Percentiles rank a stretch among this genome's conserved stretches.
These are phyloP conservation scores for Lycodopsis pacificus DNA, from an alignment of 2,797 vertebrate species.

Conservation along the genomic window DNA sequence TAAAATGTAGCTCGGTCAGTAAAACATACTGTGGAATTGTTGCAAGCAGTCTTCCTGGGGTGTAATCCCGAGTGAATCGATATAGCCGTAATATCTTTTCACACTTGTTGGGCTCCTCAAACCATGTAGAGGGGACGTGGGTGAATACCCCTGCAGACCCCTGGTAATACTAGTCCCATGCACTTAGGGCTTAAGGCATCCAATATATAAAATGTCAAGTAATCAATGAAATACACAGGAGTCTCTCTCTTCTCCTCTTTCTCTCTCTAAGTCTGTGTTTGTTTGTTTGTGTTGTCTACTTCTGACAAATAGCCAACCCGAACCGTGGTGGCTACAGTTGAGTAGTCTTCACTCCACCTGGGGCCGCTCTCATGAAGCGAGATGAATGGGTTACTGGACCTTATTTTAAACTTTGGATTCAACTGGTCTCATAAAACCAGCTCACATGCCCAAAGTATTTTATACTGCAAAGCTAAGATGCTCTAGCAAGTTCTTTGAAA, in stretches of 20 bases:
- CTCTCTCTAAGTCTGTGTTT: not conserved
- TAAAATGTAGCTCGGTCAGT: not conserved
- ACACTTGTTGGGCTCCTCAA: not conserved
- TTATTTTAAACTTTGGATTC: not conserved
- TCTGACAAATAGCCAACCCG: conserved; percentile 11
- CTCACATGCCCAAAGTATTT: not conserved
- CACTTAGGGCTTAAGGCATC: not conserved
- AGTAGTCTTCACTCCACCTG: conserved; percentile 4
- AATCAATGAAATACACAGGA: not conserved
- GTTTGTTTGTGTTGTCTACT: not conserved
- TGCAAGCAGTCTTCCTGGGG: not conserved
- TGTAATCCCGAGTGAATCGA: not conserved
- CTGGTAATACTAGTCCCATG: not conserved
- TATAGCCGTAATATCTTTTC: not conserved
- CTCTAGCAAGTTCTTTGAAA: not conserved
- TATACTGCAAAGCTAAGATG: not conserved
- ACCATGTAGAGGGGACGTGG: not conserved
- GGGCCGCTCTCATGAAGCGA: not conserved
- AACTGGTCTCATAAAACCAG: not conserved
- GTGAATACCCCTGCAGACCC: not conserved
- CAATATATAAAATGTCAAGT: conserved; percentile 2
- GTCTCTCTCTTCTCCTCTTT: not conserved
- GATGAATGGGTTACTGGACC: not conserved
- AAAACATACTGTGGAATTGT: not conserved
- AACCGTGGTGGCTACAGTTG: not conserved